Evolutionary conservation across 2,888 invertebrate genomes (phyloP).

Genomic region (Dynastes hyllus): DNA sequence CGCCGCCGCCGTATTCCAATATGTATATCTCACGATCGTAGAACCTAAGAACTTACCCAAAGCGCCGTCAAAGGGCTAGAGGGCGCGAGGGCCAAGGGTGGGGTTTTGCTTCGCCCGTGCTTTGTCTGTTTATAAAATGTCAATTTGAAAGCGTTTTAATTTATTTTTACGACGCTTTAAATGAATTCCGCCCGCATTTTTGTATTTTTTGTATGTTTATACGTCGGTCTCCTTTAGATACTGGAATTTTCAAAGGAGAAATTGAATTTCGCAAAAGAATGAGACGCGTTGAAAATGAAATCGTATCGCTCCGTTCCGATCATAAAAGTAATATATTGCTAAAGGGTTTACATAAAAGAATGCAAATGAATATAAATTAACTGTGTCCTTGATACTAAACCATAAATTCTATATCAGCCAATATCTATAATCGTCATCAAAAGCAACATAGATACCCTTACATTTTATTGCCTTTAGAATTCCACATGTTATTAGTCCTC

Average conservation of each 20-base stretch:
- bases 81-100: background rate
- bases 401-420: too few relatives aligned
- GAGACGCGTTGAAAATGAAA: background rate
- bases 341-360: background rate
- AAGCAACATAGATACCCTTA: too few relatives aligned
- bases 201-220: constrained; percentile 23
- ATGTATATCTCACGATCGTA: constrained; percentile 32
- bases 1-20: background rate
- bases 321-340: constrained; percentile 21
- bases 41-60: background rate
- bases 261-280: constrained; percentile 4
- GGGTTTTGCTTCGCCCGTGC: constrained; percentile 1
- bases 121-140: constrained; percentile 43
- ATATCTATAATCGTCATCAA: background rate
- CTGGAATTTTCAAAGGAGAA: background rate
- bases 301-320: background rate
- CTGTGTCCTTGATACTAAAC: background rate
- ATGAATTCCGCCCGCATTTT: constrained; percentile 38
- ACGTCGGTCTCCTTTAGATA: background rate
- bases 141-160: constrained; percentile 42
- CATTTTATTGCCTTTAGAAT: too few relatives aligned
- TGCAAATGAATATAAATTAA: background rate
- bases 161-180: constrained; percentile 44
- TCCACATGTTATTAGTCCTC: too few relatives aligned
- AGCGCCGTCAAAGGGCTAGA: background rate